A percentile compares a stretch with the other conserved stretches of the same genome.
Conservation (phyloP, 2,888 invertebrate species). For the Apotomis capreana region DNA sequence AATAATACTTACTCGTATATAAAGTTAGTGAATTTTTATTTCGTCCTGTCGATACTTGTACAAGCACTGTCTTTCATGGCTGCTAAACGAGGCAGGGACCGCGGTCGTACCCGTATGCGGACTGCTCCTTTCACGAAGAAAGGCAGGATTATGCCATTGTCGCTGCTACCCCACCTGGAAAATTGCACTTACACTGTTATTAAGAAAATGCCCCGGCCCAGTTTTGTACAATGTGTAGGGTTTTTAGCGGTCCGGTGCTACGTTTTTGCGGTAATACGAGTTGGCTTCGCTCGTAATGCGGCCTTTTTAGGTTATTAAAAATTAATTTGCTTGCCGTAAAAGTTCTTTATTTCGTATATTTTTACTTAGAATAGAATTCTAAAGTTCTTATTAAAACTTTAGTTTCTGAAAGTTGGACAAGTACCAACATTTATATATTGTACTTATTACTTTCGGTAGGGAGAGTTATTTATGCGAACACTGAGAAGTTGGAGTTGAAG, state of each 20-base stretch:
- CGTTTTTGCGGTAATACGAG: conserved; percentile 30
- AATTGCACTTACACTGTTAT: conserved; percentile 45
- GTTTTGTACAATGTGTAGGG: conserved; percentile 40
- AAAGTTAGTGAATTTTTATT: too few species aligned
- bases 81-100: conserved; percentile 17
- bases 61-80: not conserved
- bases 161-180: conserved; percentile 42
- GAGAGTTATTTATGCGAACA: too few species aligned
- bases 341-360: too few species aligned
- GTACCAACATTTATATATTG: too few species aligned
- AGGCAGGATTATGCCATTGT: conserved; percentile 44
- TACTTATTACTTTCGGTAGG: too few species aligned
- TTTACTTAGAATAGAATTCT: too few species aligned
- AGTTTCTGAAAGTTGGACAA: too few species aligned
- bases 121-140: conserved; percentile 36
- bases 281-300: conserved; percentile 19
- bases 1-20: too few species aligned
- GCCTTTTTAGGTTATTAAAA: conserved; percentile 38
- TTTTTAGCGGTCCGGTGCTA: conserved; percentile 37
- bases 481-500: too few species aligned
- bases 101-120: conserved; percentile 11
- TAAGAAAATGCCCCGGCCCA: conserved; percentile 42
- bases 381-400: too few species aligned
- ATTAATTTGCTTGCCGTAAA: conserved; percentile 12
- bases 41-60: not conserved